Conservation (phyloP, 2,888 invertebrate species). For the Conus canariensis region DNA sequence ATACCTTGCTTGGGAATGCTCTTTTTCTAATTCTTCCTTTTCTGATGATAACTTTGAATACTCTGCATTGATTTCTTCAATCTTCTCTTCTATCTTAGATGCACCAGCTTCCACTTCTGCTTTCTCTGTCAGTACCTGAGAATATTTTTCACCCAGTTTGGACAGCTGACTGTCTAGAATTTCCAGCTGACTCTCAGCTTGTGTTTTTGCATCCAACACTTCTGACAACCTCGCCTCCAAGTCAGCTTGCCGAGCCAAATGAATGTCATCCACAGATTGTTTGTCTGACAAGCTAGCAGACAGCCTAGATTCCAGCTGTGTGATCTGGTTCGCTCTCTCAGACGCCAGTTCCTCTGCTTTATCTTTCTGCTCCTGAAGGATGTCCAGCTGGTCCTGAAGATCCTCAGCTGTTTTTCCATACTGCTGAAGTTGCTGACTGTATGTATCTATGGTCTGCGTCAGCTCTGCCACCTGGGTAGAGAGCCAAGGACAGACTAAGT, state of each 20-base stretch:
- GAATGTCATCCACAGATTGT: not conserved
- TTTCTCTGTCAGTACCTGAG: conserved; percentile 4
- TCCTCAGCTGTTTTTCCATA: conserved; percentile 46
- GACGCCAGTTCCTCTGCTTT: conserved; percentile 12
- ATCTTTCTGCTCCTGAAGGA: conserved; percentile 44
- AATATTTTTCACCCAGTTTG: not conserved
- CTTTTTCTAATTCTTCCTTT: conserved; percentile 31
- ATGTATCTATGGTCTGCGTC: conserved; percentile 42
- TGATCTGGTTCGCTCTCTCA: conserved; percentile 17
- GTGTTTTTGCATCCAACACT: not conserved
- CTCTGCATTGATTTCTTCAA: not conserved
- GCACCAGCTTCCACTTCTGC: conserved; percentile 30
- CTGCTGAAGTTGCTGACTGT: conserved; percentile 44
- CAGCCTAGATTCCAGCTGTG: conserved; percentile 42
- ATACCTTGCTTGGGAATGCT: not conserved
- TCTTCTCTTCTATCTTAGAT: not conserved
- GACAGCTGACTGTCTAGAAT: conserved; percentile 21
- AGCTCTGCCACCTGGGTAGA: conserved; percentile 41
- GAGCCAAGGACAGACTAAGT: not conserved
- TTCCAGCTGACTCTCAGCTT: conserved; percentile 27
- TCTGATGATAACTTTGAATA: not conserved
- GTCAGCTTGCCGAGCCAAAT: conserved; percentile 30
- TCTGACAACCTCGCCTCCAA: conserved; percentile 35
- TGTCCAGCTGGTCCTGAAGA: conserved; percentile 48
- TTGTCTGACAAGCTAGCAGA: conserved; percentile 13